Evolutionary conservation across 2,113 vertebrate genomes (phyloP), one percentile per base, ranked within the genome.

Genomic region (Leptobrachium leishanense): DNA sequence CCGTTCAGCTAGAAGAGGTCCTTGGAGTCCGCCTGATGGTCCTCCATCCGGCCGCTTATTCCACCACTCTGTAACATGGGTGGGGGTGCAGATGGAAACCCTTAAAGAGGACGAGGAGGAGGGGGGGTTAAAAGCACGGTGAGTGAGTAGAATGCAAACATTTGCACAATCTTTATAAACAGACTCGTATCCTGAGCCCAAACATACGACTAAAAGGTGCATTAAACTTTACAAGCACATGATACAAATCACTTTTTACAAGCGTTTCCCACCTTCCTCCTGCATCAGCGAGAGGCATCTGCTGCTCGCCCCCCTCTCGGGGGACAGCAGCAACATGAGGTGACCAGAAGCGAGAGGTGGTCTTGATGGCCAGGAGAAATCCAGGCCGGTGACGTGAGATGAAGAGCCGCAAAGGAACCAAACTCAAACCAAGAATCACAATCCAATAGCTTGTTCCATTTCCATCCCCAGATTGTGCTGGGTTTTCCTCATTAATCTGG

Each of bases 131-230:
- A 80, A 74, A 74, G 77, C 77, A 74, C 42, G 59, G 41, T 74
- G 64, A 80, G 71, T 80, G 77, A 68, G 68, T 59, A 80, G 66
- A 80, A 80, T 74, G 71, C 71, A 80, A 80, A 80, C 77, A 80
- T 80, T 80, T 74, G 77, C 66, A 80, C 20, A n/a, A 80, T 74
- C 71, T 64, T 43, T 80, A 80, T 80, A 80, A 80, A 80, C 77
- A 80, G 77, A 74, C 71, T 46, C 59, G 63, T 65, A 80, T 74
- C 71, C 71, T 59, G 42, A 73, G 70, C 71, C 77, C 43, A 67
- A 80, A 67, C 77, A 73, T 70, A 43, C 39, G 62, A 55, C 77
- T 68, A 79, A 73, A 79, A 79, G 70, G 77, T 79, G 69, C 77
- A 42, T 54, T 72, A 59, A 72, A 43, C 13, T 79, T 79, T 73